phyloP scores from a whole-genome alignment of 2,888 invertebrate genomes.

The Diaphora mendica region DNA sequence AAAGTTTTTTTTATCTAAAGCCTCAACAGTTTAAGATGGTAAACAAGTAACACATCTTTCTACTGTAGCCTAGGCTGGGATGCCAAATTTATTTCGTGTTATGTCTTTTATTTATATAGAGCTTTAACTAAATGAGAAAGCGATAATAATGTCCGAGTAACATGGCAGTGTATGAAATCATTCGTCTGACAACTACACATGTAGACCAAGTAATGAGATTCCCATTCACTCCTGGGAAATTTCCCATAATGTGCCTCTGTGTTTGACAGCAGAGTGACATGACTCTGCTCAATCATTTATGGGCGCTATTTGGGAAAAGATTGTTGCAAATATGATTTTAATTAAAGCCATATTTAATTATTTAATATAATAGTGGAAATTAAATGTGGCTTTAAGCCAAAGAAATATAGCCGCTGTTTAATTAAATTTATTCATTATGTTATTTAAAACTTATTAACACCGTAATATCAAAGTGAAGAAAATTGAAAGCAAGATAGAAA shows the following conservation, averaged over 20 bases:
- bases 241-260: slow-evolving; percentile 69
- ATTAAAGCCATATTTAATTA: background rate
- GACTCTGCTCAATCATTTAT: slow-evolving; percentile 65
- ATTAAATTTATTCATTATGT: background rate
- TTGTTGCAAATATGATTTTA: slow-evolving; percentile 14
- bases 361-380: too few relatives aligned
- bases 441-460: background rate
- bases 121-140: slow-evolving; percentile 43
- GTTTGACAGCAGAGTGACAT: slow-evolving; percentile 60
- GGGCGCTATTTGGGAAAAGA: slow-evolving; percentile 31
- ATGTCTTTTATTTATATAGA: background rate
- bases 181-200: slow-evolving; percentile 72
- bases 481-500: background rate
- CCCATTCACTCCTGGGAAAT: slow-evolving; percentile 81
- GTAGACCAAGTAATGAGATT: slow-evolving; percentile 79
- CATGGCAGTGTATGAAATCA: slow-evolving; percentile 61
- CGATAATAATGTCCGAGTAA: slow-evolving; percentile 53
- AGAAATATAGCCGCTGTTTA: background rate
- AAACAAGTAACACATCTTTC: background rate
- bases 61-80: background rate
- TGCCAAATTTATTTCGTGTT: background rate
- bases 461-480: background rate
- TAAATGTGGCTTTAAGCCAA: background rate
- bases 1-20: background rate
- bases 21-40: background rate